These are phyloP conservation scores for Battus philenor DNA, from an alignment of 1,140 invertebrate genomes.

Conservation along the genomic window DNA sequence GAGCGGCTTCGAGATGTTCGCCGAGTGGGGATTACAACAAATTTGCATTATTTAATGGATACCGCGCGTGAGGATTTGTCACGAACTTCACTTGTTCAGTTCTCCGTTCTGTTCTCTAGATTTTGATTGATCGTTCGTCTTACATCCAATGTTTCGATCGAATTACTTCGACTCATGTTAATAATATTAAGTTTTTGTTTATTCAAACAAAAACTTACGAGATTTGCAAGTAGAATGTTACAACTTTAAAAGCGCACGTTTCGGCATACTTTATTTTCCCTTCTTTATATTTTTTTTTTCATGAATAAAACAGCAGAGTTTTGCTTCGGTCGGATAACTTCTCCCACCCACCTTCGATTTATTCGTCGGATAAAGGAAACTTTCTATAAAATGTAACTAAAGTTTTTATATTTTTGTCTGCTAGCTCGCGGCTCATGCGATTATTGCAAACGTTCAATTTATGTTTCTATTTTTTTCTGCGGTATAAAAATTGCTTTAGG, in stretches of 20 bases:
- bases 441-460: slow-evolving; percentile 68
- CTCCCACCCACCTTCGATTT: slow-evolving; percentile 74
- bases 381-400: slow-evolving; percentile 72
- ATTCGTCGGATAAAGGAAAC: slow-evolving; percentile 73
- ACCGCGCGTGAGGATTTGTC: slow-evolving; percentile 67
- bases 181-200: too few species aligned
- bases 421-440: slow-evolving; percentile 46
- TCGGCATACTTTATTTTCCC: slow-evolving; percentile 58
- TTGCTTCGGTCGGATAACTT: slow-evolving; percentile 62
- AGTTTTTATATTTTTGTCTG: slow-evolving; percentile 73
- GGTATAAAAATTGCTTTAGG: too few species aligned
- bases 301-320: slow-evolving; percentile 76
- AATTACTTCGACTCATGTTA: too few species aligned
- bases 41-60: slow-evolving; percentile 75
- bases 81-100: slow-evolving; percentile 52
- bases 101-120: slow-evolving; percentile 36
- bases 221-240: slow-evolving; percentile 16
- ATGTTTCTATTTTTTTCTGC: slow-evolving; percentile 50
- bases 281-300: slow-evolving; percentile 69
- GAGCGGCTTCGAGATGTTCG: slow-evolving; percentile 44
- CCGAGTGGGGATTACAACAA: slow-evolving; percentile 69
- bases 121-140: slow-evolving; percentile 51
- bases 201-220: slow-evolving; percentile 9
- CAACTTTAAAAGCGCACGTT: slow-evolving; percentile 21
- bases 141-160: slow-evolving; percentile 17